Base-by-base conservation (phyloP, 2,113 vertebrate species). In the Ammodramus savannarum region DNA sequence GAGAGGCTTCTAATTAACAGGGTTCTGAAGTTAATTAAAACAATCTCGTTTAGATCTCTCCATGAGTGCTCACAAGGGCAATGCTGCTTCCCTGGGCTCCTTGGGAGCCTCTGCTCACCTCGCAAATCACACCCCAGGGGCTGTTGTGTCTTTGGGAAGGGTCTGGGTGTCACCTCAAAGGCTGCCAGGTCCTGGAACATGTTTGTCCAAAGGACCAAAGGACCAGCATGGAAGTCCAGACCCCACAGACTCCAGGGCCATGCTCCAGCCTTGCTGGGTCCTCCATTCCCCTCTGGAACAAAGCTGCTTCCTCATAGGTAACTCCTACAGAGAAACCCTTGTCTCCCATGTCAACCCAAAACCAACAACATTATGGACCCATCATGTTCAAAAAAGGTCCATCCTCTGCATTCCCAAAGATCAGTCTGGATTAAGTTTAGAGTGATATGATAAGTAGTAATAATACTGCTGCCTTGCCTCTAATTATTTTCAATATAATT, bases 401-500 rank as follows among this genome's bases (percentile, higher is more conserved):
- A 32, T 76, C 22, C 41, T 68, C 63, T 31, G 36, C 46, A 17
- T 58, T 84, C 63, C 82, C 58, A 58, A 15, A 86, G 90, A 92
- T 97, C 96, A 95, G 46, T 68, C 78, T 48, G 59, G 75, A 97
- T 97, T 97, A 97, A 79, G 57, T 87, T 89, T 67, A 84, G 73
- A 94, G 59, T 87, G 95, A 95, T 93, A 90, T 95, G 97, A 96
- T 96, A 95, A 93, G 94, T 84, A 74, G 44, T 96, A 97, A 96
- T 95, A 96, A 92, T 82, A 94, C 78, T 29, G 66, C 86, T 80
- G 95, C 88, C 61, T 91, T 90, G 62, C 80, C 88, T 91, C 95
- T 97, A 86, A 97, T 97, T 97, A 97, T 95, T 90, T 97, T 87
- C 81, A 46, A 78, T 95, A 94, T 97, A 96, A 96, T 89, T 94